Base-by-base conservation (phyloP, 2,113 vertebrate genomes). In the pig (Sus scrofa) region DNA sequence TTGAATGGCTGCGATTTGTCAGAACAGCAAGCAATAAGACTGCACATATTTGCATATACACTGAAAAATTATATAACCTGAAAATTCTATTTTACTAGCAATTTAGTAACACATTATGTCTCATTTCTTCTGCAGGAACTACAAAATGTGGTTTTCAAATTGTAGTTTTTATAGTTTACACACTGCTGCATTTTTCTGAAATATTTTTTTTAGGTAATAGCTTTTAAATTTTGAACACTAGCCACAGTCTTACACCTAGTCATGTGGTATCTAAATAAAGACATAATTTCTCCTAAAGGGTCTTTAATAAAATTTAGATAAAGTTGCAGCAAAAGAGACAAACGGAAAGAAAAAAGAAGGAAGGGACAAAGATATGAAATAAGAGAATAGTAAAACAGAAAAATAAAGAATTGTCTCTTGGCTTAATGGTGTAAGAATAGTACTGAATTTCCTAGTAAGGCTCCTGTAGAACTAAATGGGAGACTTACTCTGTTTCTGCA, bases 21-120 rank as follows among this genome's bases (percentile, higher is more conserved):
- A 24, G 18, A 92, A 78, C n/a, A 96, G 78, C 58, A 96, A 95
- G 50, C 89, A 97, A 6, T 68, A 56, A 90, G 26, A 19, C 58
- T 93, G 74, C 44, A 34, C 75, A 81, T 94, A 94, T 96, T 97
- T 97, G 94, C 50, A 94, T 87, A 83, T 16, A 86, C 14, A 19
- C 75, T 27, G n/a, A 68, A 98, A 96, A 68, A 52, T 92, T 86
- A 87, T 37, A 22, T 92, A 97, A 95, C 54, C 67, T 95, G 63
- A 97, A 96, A 97, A 84, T 83, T 79, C 52, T 60, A 74, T 71
- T 96, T 97, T 92, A 93, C 95, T 77, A 88, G n/a, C 83, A 97
- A 52, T 94, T 97, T 97, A 89, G 32, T 91, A 95, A 30, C 60
- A 96, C 50, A 92, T 93, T 71, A 96, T 68, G 87, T 0, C 88